Evolutionary conservation across 2,888 invertebrate species (phyloP).

Genomic region (Clivina fossor): DNA sequence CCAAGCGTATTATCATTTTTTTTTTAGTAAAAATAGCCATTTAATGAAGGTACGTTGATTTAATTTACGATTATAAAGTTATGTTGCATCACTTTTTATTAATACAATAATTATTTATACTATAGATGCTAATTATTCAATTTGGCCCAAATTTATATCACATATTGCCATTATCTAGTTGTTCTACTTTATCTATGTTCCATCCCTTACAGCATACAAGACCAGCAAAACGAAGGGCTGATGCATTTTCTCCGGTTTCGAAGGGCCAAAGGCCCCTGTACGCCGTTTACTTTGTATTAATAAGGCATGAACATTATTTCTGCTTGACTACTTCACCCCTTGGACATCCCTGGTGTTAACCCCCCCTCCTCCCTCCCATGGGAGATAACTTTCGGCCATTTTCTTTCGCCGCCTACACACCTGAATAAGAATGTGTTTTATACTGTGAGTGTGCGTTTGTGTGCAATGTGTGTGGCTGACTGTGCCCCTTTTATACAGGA

Average conservation of each 20-base stretch:
- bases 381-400: conserved; percentile 34
- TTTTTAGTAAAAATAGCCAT: too few species aligned
- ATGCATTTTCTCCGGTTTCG: not conserved
- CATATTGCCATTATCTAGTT: too few species aligned
- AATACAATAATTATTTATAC: too few species aligned
- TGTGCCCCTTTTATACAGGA: conserved; percentile 10
- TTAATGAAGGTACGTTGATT: too few species aligned
- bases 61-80: too few species aligned
- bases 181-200: not conserved
- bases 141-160: too few species aligned
- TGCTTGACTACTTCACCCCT: conserved; percentile 28
- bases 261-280: conserved; percentile 26
- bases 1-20: too few species aligned
- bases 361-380: conserved; percentile 10
- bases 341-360: conserved; percentile 1
- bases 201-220: too few species aligned
- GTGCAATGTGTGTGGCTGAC: not conserved
- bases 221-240: too few species aligned
- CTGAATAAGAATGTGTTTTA: conserved; percentile 33
- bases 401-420: conserved; percentile 33
- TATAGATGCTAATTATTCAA: too few species aligned
- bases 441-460: conserved; percentile 3
- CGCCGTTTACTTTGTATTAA: conserved; percentile 34
- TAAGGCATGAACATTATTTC: conserved; percentile 34
- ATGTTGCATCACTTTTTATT: too few species aligned